A percentile compares a stretch with the other conserved stretches of the same genome.
These are phyloP conservation scores for Galerucella nymphaeae DNA, from an alignment of 2,888 invertebrate species.

Conservation along the genomic window DNA sequence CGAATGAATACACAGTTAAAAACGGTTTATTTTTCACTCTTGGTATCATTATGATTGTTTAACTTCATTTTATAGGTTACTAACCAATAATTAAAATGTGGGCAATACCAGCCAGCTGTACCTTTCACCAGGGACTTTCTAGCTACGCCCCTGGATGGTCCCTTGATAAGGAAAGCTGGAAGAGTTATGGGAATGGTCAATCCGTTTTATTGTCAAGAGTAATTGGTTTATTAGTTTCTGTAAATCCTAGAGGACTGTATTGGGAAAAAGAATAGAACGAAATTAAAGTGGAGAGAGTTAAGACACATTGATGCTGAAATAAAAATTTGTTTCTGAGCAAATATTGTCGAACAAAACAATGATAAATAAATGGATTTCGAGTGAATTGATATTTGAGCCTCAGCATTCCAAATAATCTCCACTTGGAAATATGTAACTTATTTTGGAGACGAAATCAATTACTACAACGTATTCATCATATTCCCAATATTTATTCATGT, in stretches of 20 bases:
- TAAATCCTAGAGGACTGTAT: constrained; percentile 3
- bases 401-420: no score
- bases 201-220: constrained; percentile 37
- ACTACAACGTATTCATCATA: no score
- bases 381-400: no score
- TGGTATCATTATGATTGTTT: no score
- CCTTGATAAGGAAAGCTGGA: constrained; percentile 19
- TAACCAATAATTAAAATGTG: no score
- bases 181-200: constrained; percentile 37
- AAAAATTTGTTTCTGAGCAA: neutral
- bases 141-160: neutral
- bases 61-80: no score
- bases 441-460: no score
- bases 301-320: neutral
- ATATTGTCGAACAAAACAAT: neutral
- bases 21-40: no score
- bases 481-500: no score
- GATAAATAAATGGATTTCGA: no score
- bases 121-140: neutral
- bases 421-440: no score
- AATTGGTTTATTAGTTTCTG: constrained; percentile 35
- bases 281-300: constrained; percentile 21
- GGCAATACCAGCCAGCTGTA: neutral
- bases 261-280: constrained; percentile 1
- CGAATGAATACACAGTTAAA: no score